Evolutionary conservation across 2,888 invertebrate species (phyloP), one percentile per base, ranked within the genome.

Genomic region (Nemoura dubitans): DNA sequence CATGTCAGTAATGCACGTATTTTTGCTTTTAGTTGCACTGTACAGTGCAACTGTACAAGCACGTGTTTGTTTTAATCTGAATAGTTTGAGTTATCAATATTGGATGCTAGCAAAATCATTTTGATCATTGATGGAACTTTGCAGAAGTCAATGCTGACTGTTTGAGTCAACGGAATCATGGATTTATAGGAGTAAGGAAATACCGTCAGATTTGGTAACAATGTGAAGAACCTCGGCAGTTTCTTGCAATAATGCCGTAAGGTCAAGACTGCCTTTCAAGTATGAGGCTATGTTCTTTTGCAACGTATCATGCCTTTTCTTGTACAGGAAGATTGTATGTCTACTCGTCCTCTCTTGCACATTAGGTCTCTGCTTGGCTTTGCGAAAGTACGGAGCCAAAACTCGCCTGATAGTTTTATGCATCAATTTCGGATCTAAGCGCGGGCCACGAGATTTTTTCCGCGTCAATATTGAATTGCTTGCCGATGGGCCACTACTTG

Each of bases 191-290:
- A 36, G 10, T 6, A 36, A 36, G 36, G 36, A 10, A 14, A n/a
- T 83, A 83, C 86, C 86, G 43, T 59, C 25, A 26, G 87, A 87
- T 25, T 87, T 85, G 10, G 87, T 85, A 14, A 85, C 43, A 16
- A 25, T 29, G 36, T 87, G 85, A 3, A 87, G 76, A 16, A 87
- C 87, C 28, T 87, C 92, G 10, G 93, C 93, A 14, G 94, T 94
- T 90, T 94, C 94, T 86, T 93, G 93, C 86, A 94, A 89, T 76
- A 94, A 90, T 0, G 93, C 91, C 42, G 93, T 92, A 78, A 94
- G 90, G 90, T 94, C 94, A 0, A 94, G 93, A 0, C 91, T 92
- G 86, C 94, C 94, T 43, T 93, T 93, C 82, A 94, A 90, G 89
- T 94, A 94, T 0, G 90, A 89, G 1, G 90, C 90, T 86, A 92